Conservation (phyloP, 2,888 invertebrate genomes). For the Microctonus hyperodae region DNA sequence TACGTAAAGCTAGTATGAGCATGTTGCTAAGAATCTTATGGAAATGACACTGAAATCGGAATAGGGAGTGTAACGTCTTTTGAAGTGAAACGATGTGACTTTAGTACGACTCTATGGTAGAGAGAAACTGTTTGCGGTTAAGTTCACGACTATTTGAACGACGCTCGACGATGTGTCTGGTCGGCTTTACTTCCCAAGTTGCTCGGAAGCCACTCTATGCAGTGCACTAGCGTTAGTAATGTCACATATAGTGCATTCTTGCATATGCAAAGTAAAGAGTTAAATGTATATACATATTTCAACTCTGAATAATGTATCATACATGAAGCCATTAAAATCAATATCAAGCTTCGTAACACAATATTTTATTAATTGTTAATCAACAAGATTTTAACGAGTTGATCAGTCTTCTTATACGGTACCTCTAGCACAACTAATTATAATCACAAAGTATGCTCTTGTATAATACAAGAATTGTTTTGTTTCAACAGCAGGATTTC, state of each 20-base stretch:
- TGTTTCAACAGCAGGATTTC: background rate
- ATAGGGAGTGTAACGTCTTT: conserved; percentile 6
- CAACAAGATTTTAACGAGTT: background rate
- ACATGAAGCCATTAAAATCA: background rate
- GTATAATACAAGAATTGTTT: background rate
- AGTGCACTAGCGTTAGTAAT: conserved; percentile 7
- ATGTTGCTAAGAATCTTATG: conserved; percentile 6
- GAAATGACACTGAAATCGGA: background rate
- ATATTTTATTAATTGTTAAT: background rate
- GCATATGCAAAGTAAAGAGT: conserved; percentile 5
- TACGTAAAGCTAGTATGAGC: conserved; percentile 2
- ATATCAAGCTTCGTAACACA: background rate
- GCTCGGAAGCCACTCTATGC: conserved; percentile 23
- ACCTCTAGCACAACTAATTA: background rate
- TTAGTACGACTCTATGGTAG: conserved; percentile 32
- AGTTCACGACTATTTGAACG: conserved; percentile 44
- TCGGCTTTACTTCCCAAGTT: conserved; percentile 28
- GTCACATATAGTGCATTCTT: background rate
- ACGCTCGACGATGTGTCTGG: conserved; percentile 36
- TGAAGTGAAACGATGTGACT: conserved; percentile 36
- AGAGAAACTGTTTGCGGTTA: conserved; percentile 43
- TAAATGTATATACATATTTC: background rate
- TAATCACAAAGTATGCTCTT: background rate
- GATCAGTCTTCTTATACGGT: background rate
- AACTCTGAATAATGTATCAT: background rate